Conservation (phyloP, 2,797 vertebrate species). For the Adrianichthys oophorus region DNA sequence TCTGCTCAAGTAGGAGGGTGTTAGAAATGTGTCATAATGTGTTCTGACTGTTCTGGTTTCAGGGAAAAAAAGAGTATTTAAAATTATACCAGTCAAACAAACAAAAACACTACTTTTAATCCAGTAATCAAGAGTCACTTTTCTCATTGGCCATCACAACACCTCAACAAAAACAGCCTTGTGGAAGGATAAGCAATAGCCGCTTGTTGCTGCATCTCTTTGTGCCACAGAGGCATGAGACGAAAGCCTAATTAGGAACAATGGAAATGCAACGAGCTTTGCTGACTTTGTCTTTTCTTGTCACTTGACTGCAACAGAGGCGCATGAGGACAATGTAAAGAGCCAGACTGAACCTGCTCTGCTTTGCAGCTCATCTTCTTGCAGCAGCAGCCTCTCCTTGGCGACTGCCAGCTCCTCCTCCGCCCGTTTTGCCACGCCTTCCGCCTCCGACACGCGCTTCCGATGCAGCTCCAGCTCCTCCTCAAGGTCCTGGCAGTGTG, state of each 20-base stretch:
- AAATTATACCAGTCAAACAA: too few relatives aligned
- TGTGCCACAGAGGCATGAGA: conserved; percentile 30
- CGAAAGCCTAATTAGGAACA: conserved; percentile 41
- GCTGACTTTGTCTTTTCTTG: conserved; percentile 10
- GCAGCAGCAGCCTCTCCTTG: conserved; percentile 83
- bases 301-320: conserved; percentile 14
- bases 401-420: conserved; percentile 85
- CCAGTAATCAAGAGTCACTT: conserved; percentile 16
- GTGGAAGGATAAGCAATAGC: conserved; percentile 42
- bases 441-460: conserved; percentile 79
- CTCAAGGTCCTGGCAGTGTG: conserved; percentile 81
- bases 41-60: too few relatives aligned
- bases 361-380: conserved; percentile 82
- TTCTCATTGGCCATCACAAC: conserved; percentile 49
- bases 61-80: too few relatives aligned
- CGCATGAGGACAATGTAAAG: conserved; percentile 12
- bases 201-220: conserved; percentile 47
- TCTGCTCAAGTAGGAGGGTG: too few relatives aligned
- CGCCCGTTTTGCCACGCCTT: conserved; percentile 77
- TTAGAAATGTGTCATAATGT: too few relatives aligned
- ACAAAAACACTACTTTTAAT: too few relatives aligned
- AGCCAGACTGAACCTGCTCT: conserved; percentile 78
- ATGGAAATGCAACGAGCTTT: conserved; percentile 34
- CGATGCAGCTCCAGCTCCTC: conserved; percentile 82
- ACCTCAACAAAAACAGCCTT: conserved; percentile 53